These are phyloP conservation scores for Mycalesis mineus DNA, from an alignment of 2,888 invertebrate species.

Conservation along the genomic window DNA sequence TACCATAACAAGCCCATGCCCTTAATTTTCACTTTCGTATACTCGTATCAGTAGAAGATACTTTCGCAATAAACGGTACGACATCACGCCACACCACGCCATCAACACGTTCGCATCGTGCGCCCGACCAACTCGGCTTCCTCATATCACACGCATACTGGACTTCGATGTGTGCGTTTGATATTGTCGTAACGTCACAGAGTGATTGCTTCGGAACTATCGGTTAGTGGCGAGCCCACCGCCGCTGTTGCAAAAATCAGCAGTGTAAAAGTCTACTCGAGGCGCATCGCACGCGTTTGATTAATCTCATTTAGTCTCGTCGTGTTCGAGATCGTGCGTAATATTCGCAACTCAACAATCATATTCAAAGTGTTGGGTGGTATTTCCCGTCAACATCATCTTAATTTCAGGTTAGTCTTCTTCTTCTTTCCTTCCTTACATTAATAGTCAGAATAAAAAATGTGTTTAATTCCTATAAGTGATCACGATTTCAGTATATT, in stretches of 20 bases:
- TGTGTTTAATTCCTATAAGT: too few species aligned
- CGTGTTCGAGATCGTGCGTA: constrained; percentile 22
- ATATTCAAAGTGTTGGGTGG: constrained; percentile 12
- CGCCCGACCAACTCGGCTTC: constrained; percentile 23
- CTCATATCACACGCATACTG: constrained; percentile 18
- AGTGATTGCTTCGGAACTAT: constrained; percentile 26
- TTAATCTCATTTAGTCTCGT: constrained; percentile 17
- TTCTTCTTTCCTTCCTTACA: neutral
- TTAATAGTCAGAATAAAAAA: too few species aligned
- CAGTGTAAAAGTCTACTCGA: constrained; percentile 19
- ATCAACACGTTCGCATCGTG: constrained; percentile 42
- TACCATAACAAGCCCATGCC: neutral
- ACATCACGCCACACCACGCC: constrained; percentile 67
- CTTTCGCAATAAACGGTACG: constrained; percentile 64
- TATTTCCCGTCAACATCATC: neutral
- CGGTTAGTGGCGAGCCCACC: constrained; percentile 24
- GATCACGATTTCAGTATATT: too few species aligned
- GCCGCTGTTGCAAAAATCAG: constrained; percentile 16
- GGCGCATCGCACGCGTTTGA: constrained; percentile 14
- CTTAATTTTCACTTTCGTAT: constrained; percentile 9
- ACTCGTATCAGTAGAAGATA: constrained; percentile 28
- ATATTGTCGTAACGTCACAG: constrained; percentile 22
- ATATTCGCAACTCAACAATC: constrained; percentile 6
- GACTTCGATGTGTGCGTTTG: constrained; percentile 15
- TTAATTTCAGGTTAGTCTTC: neutral